phyloP scores from a whole-genome alignment of 2,113 vertebrate genomes.

The Sciurus niger region DNA sequence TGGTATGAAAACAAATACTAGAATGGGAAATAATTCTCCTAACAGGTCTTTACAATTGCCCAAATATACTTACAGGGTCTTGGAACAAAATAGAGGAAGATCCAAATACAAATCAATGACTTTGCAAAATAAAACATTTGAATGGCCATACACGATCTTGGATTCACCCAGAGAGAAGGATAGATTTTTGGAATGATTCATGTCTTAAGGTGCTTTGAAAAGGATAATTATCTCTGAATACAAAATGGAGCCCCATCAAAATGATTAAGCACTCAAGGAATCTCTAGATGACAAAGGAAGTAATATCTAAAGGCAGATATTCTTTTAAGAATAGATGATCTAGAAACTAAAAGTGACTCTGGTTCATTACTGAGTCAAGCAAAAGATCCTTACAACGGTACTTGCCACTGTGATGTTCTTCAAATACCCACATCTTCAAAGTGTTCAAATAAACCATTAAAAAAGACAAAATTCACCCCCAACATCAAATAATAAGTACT shows the following conservation, averaged over 20 bases:
- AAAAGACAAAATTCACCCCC: neutral
- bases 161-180: neutral
- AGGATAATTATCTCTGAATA: neutral
- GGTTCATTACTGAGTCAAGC: neutral
- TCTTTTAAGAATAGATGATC: neutral
- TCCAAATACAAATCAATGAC: neutral
- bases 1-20: neutral
- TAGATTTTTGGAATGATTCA: neutral
- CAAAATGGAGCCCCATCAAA: neutral
- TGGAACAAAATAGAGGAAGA: constrained; percentile 4
- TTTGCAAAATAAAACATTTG: constrained; percentile 41
- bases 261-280: constrained; percentile 13
- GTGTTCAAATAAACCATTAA: neutral
- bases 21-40: neutral
- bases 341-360: neutral
- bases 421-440: neutral
- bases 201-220: neutral
- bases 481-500: constrained; percentile 7
- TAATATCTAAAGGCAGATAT: neutral
- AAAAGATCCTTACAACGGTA: neutral
- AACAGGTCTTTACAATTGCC: neutral
- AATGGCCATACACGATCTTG: neutral
- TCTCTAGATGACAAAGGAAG: neutral
- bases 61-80: constrained; percentile 14
- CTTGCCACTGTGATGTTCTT: neutral